Evolutionary conservation across 2,888 invertebrate species (phyloP).

Genomic region (Antheraea assamensis): DNA sequence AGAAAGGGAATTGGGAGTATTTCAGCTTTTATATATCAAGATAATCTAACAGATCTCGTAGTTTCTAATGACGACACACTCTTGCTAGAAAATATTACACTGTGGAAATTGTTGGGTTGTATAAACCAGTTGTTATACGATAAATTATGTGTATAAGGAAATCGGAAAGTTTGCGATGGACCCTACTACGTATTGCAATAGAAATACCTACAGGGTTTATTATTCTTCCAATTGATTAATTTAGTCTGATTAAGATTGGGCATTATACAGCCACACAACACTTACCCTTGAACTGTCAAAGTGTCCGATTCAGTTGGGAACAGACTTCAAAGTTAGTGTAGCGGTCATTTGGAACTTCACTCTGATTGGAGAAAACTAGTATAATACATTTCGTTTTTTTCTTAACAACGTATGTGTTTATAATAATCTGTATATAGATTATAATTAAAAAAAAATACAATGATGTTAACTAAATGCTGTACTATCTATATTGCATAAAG

Average conservation of each 20-base stretch:
- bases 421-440: neutral
- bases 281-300: neutral
- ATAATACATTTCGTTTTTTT: neutral
- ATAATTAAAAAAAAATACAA: neutral
- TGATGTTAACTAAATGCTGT: too few species aligned
- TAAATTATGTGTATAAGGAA: conserved; percentile 4
- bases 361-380: neutral
- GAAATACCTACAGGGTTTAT: neutral
- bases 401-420: neutral
- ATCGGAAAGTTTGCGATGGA: neutral
- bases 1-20: neutral
- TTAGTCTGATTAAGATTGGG: neutral
- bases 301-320: neutral
- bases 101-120: neutral
- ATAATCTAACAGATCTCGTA: neutral
- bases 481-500: too few species aligned
- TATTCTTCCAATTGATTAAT: neutral
- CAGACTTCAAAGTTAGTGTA: neutral
- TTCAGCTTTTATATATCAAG: neutral
- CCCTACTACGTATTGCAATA: neutral
- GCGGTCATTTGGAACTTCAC: neutral
- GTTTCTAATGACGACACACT: neutral
- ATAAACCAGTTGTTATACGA: neutral
- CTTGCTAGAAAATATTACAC: neutral
- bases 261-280: neutral